A percentile compares a stretch with the other conserved stretches of the same genome.
Conservation (phyloP, 1,140 invertebrate species). For the Drosophila carrolli region DNA sequence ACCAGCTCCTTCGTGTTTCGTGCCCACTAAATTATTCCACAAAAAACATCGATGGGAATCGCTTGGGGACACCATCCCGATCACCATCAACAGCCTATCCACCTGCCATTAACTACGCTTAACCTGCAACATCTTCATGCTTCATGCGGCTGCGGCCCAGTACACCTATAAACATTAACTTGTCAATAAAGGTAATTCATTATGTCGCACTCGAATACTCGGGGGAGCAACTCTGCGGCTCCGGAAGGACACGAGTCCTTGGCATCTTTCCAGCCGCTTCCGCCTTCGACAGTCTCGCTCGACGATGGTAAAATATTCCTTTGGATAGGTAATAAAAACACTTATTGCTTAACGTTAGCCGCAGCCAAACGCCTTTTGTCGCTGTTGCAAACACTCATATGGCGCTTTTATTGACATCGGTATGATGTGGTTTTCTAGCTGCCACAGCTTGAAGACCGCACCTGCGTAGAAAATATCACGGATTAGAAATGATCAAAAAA, state of each 20-base stretch:
- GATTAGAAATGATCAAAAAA: background rate
- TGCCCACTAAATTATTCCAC: constrained; percentile 71
- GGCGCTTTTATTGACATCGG: constrained; percentile 26
- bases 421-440: constrained; percentile 17
- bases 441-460: no score
- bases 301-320: constrained; percentile 69
- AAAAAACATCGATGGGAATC: constrained; percentile 47
- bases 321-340: constrained; percentile 71
- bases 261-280: constrained; percentile 32
- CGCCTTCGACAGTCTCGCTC: constrained; percentile 60
- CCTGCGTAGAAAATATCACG: background rate
- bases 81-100: constrained; percentile 78
- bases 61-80: constrained; percentile 60
- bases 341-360: constrained; percentile 64
- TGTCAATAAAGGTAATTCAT: constrained; percentile 85
- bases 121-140: constrained; percentile 39
- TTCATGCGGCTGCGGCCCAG: constrained; percentile 23
- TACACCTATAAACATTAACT: constrained; percentile 83
- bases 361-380: constrained; percentile 47
- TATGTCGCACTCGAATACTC: constrained; percentile 79
- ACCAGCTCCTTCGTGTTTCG: constrained; percentile 26
- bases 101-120: constrained; percentile 71
- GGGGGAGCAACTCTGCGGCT: constrained; percentile 36
- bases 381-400: constrained; percentile 10
- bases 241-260: background rate